phyloP scores from a whole-genome alignment of 2,113 vertebrate genomes.

The Pogona vitticeps region DNA sequence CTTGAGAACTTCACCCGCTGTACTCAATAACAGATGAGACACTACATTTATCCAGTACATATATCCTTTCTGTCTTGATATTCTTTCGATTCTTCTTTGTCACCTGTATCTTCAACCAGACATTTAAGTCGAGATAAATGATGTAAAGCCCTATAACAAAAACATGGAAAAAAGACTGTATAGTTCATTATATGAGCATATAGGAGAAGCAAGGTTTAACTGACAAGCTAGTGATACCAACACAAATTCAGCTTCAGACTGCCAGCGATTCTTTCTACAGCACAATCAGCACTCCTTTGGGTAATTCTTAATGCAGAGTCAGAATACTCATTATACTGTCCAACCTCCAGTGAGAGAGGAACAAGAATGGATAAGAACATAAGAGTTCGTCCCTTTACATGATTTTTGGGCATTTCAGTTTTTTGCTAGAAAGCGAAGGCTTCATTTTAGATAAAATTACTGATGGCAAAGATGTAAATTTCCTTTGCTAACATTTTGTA shows the following conservation, averaged over 20 bases:
- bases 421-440: not conserved
- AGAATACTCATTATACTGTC: too few species aligned
- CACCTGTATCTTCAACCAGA: slow-evolving; percentile 75
- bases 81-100: slow-evolving; percentile 38
- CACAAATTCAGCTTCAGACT: not conserved
- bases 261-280: not conserved
- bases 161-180: slow-evolving; percentile 24
- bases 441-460: not conserved
- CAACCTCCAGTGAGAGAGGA: too few species aligned
- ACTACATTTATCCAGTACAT: not conserved
- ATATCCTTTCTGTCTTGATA: slow-evolving; percentile 47
- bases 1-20: too few species aligned
- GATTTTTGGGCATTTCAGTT: not conserved
- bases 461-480: not conserved
- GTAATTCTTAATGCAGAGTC: not conserved
- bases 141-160: slow-evolving; percentile 76
- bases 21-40: not conserved
- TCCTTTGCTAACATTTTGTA: not conserved
- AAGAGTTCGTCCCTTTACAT: too few species aligned
- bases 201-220: slow-evolving; percentile 14
- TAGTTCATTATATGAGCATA: not conserved
- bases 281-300: not conserved
- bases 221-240: not conserved
- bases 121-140: slow-evolving; percentile 78
- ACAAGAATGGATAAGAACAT: too few species aligned